Evolutionary conservation across 2,888 invertebrate species (phyloP), one percentile per base, ranked within the genome.

Genomic region (Limnephilus rhombicus): DNA sequence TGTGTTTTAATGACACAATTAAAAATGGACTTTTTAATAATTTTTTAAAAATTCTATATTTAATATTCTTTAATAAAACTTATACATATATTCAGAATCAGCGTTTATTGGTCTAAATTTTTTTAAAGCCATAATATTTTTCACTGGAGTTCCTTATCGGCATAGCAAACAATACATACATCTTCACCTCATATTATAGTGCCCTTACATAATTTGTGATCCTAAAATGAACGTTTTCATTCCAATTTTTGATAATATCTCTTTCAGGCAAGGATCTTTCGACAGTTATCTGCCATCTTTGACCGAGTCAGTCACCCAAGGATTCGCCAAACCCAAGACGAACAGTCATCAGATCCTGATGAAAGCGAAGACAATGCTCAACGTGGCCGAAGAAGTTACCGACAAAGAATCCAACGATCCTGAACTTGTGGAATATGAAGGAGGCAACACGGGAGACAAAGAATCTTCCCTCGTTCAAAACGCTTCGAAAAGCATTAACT

Each of bases 271-370:
- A 95, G 94, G 95, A 92, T 96, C 96, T 68, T 94, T 95, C 93
- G 97, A 97, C 91, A 95, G 94, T 93, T 94, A 95, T 82, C 95
- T 97, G 94, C 96, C 97, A 90, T 95, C 96, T 31, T 95, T 97
- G 81, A 95, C 95, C 37, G 97, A 97, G 94, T 95, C 94, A 34
- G 83, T 91, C 1, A 49, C 91, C 11, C n/a, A 37, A 11, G 80
- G 80, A 37, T 34, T 29, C 24, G 24, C 15, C 7, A 45, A 68
- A 41, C 68, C 85, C 34, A 92, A 87, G 29, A n/a, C 80, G 29
- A 37, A 68, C 31, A 91, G 80, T 89, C 83, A 37, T 80, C 80
- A 89, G 37, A 41, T 31, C 81, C 81, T 80, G 24, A 90, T 82
- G 29, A 82, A 89, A 24, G 31, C 88, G 18, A 91, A 87, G 81